Evolutionary conservation across 2,888 invertebrate genomes (phyloP), one percentile per base, ranked within the genome.

Genomic region (Bedellia somnulentella): DNA sequence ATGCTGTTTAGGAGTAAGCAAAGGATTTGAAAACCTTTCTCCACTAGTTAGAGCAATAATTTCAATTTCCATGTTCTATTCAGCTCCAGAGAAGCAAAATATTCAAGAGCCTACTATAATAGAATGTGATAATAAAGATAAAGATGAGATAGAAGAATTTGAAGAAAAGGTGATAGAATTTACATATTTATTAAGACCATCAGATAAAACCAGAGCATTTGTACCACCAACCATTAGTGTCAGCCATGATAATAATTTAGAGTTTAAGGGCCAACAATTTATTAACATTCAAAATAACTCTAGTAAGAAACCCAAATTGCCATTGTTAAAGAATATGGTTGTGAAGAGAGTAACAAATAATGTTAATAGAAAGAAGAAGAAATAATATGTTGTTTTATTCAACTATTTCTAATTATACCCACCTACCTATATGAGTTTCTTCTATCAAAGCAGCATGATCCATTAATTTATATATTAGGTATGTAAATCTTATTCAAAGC

Each of bases 301-400:
- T n/a, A n/a, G n/a, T n/a, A n/a, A n/a, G n/a, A n/a, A n/a, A n/a
- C n/a, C n/a, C n/a, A n/a, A n/a, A n/a, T n/a, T n/a, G n/a, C n/a
- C n/a, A n/a, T n/a, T n/a, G n/a, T n/a, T n/a, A n/a, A n/a, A n/a
- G 57, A 63, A 54, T 42, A 68, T 76, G 63, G 45, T 64, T 29
- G 37, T 77, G 2, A 73, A 76, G 36, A 58, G 48, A 46, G 56
- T 73, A 38, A 41, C 54, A 15, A 70, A 55, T 39, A 75, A 76
- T 52, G 55, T 60, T 24, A 62, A 73, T 28, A 66, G 75, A 43
- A 41, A 33, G 15, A 37, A 34, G 13, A 32, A 27, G 29, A 35
- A 25, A 30, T 30, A 30, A 27, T 27, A 26, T n/a, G n/a, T n/a
- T n/a, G n/a, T n/a, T n/a, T n/a, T n/a, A n/a, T n/a, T n/a, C n/a